phyloP scores from a whole-genome alignment of 2,797 vertebrate species.

The Cossypha heuglini region DNA sequence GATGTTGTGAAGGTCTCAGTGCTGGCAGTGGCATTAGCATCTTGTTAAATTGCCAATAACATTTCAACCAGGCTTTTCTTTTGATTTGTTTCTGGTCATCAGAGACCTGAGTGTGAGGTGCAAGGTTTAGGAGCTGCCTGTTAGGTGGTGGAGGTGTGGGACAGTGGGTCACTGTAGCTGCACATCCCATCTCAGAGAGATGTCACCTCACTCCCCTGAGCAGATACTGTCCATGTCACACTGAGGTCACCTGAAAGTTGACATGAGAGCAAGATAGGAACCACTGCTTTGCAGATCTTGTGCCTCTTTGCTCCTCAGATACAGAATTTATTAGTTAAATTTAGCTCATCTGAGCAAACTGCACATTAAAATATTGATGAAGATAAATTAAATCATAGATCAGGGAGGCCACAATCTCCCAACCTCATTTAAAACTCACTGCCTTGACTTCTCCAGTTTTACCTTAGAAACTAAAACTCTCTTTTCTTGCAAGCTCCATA shows the following conservation, averaged over 20 bases:
- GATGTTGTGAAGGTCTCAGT: background rate
- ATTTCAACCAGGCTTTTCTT: background rate
- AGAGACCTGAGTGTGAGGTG: background rate
- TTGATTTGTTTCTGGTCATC: background rate
- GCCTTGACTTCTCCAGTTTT: background rate
- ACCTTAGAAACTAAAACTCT: background rate
- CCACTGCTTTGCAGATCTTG: fast-evolving
- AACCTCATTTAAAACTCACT: background rate
- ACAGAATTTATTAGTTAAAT: background rate
- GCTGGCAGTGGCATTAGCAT: background rate
- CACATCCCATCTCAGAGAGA: background rate
- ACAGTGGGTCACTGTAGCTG: background rate
- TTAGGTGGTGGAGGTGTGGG: background rate
- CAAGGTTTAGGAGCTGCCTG: background rate
- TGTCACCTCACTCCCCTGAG: background rate
- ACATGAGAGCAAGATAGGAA: background rate
- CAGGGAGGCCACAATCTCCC: background rate
- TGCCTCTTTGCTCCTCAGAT: background rate
- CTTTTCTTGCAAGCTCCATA: fast-evolving
- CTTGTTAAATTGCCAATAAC: background rate
- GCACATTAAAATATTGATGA: background rate
- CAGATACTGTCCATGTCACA: background rate
- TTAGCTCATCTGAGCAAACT: background rate
- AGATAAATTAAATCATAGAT: background rate
- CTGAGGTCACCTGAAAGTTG: background rate